Base-by-base conservation (phyloP, 2,113 vertebrate genomes). In the Stomatorhinus ivindoensis region DNA sequence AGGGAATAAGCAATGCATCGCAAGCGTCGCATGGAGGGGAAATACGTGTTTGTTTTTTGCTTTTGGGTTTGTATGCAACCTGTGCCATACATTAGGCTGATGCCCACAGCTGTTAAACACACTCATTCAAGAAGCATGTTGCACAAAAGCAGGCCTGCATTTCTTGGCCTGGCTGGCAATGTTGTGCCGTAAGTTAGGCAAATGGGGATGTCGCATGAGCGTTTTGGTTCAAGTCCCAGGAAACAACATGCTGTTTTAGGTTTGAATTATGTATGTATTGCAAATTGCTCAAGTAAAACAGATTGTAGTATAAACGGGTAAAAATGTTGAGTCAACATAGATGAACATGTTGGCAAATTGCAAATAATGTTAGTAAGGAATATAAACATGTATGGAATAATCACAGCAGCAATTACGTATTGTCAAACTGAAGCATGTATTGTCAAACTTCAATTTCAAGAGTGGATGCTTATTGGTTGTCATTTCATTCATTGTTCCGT, bases 241-340 rank as follows among this genome's bases (percentile, higher is more conserved):
- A n/a, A 27, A 11, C 44, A 86, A 46, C 73, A 80, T 80, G 46
- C 19, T n/a, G 83, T 69, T 27, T 80, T 15, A 76, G 69, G 31
- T 35, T 76, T 76, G 69, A 76, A 76, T 76, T 76, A 76, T 76
- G 69, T 76, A 76, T 76, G 31, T 76, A 76, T 76, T 76, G 24
- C 0, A 15, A 76, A 76, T 39, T 19, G 31, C 69, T 76, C 69
- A 19, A 76, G 31, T 76, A 76, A 76, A 76, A 76, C 69, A 76
- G 69, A 35, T 76, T 76, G 69, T 39, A 15, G 35, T 39, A 76
- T 76, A 42, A 80, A 80, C 19, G 73, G 73, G 35, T 80, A 80
- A 76, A 19, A 39, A 42, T 76, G 69, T 76, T 76, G 27, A 76
- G 69, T 76, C 69, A 76, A 39, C 31, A 76, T 76, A 5, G 69